These are phyloP conservation scores for Drosophila nr. medialis DNA, from an alignment of 2,888 invertebrate genomes.

Conservation along the genomic window DNA sequence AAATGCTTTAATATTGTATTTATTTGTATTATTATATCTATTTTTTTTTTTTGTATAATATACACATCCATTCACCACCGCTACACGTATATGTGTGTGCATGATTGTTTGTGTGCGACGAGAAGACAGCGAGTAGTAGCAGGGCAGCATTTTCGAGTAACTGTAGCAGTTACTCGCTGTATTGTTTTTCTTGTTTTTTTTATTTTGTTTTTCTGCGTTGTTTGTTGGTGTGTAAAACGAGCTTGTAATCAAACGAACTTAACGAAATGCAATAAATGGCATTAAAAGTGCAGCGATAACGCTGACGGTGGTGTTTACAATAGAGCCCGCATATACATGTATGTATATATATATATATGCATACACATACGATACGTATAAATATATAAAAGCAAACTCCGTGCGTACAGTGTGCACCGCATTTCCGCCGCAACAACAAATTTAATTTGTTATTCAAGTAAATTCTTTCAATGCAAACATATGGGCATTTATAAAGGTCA, in stretches of 20 bases:
- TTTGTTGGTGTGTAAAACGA: slow-evolving; percentile 50
- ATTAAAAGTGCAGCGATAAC: slow-evolving; percentile 32
- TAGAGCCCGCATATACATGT: slow-evolving; percentile 8
- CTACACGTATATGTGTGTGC: slow-evolving; percentile 2
- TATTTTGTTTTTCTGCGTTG: slow-evolving; percentile 29
- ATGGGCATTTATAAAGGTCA: slow-evolving; percentile 25
- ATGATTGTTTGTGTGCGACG: slow-evolving; percentile 45
- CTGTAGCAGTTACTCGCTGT: slow-evolving; percentile 60
- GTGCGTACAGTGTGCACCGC: slow-evolving; percentile 41
- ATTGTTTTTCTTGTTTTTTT: slow-evolving; percentile 36
- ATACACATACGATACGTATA: slow-evolving; percentile 17
- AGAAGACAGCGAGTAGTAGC: slow-evolving; percentile 56
- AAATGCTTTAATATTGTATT: slow-evolving; percentile 46
- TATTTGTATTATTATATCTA: slow-evolving; percentile 36
- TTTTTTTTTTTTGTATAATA: slow-evolving; percentile 42
- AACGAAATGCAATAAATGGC: slow-evolving; percentile 27
- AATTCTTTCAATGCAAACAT: slow-evolving; percentile 12
- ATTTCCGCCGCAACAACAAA: slow-evolving; percentile 4
- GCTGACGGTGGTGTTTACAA: slow-evolving; percentile 38
- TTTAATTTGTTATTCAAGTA: not conserved
- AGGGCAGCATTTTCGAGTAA: slow-evolving; percentile 63
- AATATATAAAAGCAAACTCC: slow-evolving; percentile 35
- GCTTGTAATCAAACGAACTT: slow-evolving; percentile 16
- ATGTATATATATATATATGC: slow-evolving; percentile 4
- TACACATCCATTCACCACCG: slow-evolving; percentile 41